Base-by-base conservation (phyloP, 2,888 invertebrate genomes). In the Drosophila lutescens region DNA sequence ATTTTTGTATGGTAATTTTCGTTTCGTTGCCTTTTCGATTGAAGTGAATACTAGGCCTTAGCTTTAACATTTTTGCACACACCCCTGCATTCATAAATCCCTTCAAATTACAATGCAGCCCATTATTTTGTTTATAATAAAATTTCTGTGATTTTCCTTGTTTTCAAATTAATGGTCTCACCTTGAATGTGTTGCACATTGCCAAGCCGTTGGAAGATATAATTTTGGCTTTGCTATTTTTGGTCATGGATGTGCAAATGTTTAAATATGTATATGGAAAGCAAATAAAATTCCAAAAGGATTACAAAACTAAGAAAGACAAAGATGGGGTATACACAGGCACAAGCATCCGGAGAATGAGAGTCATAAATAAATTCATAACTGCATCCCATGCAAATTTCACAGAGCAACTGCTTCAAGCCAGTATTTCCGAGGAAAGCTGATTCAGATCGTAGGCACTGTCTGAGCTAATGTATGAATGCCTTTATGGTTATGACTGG, bases 341-440 rank as follows among this genome's bases (percentile, higher is more conserved):
- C 46, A 51, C 46, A 12, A 51, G 36, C 55, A 63, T 54, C 61
- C 51, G 51, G 55, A 50, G 63, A 50, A 63, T 68, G 54, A 68
- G 70, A 71, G 79, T 76, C 82, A 79, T 83, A 83, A 83, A 83
- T 83, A 86, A 82, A 83, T 85, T 85, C 83, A 76, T 80, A 76
- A 72, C 71, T 77, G 65, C 77, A 74, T 79, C 60, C 73, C 73
- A 79, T 85, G 86, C 80, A 76, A 69, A 79, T 77, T 79, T 67
- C 38, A 58, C 60, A 66, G 66, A 68, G 67, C 68, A 69, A 69
- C 47, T 67, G 34, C 13, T 38, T 51, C 23, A 12, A 36, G 51
- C 36, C n/a, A n/a, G 36, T 10, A n/a, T 32, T 44, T 55, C 20
- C n/a, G 10, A 32, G 32, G 10, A 41, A 10, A 34, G 20, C 32